phyloP scores from a whole-genome alignment of 2,113 vertebrate genomes.

The Mustela nigripes region DNA sequence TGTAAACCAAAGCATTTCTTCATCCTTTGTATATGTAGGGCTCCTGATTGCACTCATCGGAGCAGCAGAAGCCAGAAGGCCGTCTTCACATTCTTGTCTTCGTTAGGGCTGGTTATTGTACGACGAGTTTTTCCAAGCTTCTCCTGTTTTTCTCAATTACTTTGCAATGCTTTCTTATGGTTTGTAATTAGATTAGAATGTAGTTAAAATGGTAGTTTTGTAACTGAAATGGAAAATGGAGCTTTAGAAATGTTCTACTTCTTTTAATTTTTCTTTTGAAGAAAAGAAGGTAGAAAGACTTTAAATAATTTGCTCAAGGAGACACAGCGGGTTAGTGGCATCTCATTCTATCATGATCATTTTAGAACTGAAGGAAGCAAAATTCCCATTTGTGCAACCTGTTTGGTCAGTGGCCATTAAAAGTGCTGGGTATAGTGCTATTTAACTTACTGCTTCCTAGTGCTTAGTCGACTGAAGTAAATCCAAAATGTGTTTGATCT shows the following conservation, averaged over 20 bases:
- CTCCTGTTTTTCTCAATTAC: neutral
- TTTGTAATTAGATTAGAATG: neutral
- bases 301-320: neutral
- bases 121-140: neutral
- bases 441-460: neutral
- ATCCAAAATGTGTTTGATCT: neutral
- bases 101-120: rapidly evolving
- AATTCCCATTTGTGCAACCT: neutral
- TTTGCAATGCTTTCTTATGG: neutral
- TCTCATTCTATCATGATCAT: neutral
- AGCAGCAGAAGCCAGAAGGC: neutral
- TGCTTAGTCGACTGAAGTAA: neutral
- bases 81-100: rapidly evolving
- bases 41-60: neutral
- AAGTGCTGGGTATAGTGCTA: neutral
- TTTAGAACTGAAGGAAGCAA: neutral
- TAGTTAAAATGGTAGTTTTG: neutral
- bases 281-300: neutral
- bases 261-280: neutral
- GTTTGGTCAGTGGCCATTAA: neutral
- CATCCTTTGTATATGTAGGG: neutral
- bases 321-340: neutral
- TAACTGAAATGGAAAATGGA: neutral
- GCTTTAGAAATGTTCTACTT: neutral
- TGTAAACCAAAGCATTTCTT: neutral